These are phyloP conservation scores for Chalcosyrphus nemorum DNA, from an alignment of 2,888 invertebrate genomes.

Conservation along the genomic window DNA sequence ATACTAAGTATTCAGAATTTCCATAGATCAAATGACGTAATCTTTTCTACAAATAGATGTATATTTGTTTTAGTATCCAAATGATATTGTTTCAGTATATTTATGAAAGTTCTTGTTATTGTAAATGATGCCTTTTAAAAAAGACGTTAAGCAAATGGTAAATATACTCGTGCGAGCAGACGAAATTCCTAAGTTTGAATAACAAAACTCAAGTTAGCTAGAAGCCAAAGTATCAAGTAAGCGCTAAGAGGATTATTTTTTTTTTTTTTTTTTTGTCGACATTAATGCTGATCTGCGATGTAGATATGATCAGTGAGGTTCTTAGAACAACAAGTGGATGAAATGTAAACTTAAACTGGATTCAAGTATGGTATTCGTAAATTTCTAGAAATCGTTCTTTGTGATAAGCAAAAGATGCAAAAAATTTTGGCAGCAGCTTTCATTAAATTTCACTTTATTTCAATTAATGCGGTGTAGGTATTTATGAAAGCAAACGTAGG, in stretches of 20 bases:
- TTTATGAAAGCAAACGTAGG: neutral
- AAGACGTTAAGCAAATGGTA: neutral
- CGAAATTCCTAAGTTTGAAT: neutral
- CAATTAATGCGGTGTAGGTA: neutral
- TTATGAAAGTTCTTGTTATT: neutral
- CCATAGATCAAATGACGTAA: neutral
- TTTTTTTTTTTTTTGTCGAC: neutral
- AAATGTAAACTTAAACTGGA: neutral
- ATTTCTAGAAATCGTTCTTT: neutral
- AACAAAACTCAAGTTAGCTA: neutral
- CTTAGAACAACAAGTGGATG: neutral
- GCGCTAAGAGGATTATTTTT: constrained; percentile 9
- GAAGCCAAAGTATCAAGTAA: neutral
- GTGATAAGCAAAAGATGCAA: neutral
- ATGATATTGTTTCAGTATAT: neutral
- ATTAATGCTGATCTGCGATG: neutral
- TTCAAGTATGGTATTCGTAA: neutral
- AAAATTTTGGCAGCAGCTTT: neutral
- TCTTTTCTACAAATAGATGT: constrained; percentile 1
- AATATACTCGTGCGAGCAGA: neutral
- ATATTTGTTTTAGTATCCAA: too few relatives aligned
- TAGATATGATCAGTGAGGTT: neutral
- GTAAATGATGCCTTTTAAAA: neutral
- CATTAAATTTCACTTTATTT: neutral
- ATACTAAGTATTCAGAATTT: constrained; percentile 5